Evolutionary conservation across 2,888 invertebrate genomes (phyloP).

Genomic region (Nebria brevicollis): DNA sequence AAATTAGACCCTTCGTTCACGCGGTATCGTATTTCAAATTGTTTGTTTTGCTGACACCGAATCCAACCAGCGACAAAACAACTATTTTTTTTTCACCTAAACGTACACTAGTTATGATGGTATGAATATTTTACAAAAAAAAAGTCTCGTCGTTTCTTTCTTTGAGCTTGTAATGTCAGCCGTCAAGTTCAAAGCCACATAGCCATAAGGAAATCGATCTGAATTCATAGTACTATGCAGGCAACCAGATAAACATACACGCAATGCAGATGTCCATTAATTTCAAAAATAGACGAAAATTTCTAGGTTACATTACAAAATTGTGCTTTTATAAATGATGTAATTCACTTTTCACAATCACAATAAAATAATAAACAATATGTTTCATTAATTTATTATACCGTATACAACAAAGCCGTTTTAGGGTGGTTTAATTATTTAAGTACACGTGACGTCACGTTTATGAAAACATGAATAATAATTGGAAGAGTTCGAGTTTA

Average conservation of each 20-base stretch:
- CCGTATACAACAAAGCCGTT: no score
- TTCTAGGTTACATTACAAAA: no score
- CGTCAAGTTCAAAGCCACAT: neutral
- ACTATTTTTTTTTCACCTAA: neutral
- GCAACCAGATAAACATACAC: neutral
- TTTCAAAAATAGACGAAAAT: neutral
- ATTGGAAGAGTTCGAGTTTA: no score
- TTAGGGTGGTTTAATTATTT: no score
- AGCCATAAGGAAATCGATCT: neutral
- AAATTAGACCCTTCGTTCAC: neutral
- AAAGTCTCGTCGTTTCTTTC: neutral
- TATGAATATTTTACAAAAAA: neutral
- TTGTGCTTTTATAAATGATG: no score
- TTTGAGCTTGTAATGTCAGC: neutral
- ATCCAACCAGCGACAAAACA: neutral
- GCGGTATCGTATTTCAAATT: neutral
- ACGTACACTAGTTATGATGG: neutral
- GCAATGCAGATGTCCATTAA: neutral
- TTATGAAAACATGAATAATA: no score
- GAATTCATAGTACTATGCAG: neutral
- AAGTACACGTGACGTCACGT: no score
- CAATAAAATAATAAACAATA: no score
- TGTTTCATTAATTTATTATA: no score
- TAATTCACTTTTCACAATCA: no score
- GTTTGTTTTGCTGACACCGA: constrained; percentile 1